Evolutionary conservation across 2,113 vertebrate genomes (phyloP).

Genomic region (Lepisosteus osseus): DNA sequence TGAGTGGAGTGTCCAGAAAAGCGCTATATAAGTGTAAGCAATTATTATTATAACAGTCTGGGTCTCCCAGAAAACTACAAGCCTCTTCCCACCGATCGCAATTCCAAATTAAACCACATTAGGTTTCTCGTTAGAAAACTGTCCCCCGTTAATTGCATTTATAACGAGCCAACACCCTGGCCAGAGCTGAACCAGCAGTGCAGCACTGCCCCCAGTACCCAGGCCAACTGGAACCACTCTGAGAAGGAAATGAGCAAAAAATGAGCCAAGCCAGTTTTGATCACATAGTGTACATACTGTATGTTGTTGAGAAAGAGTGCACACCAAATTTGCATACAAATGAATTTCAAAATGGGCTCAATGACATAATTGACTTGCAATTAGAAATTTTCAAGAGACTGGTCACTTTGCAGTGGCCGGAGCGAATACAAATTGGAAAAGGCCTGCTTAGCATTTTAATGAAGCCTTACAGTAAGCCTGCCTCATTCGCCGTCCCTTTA

Average conservation of each 20-base stretch:
- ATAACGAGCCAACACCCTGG: no score
- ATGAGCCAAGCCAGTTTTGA: slow-evolving; percentile 10
- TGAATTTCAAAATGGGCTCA: slow-evolving; percentile 77
- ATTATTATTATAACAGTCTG: no score
- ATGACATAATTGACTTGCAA: slow-evolving; percentile 82
- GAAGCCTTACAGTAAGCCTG: slow-evolving; percentile 43
- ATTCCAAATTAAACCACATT: no score
- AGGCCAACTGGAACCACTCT: not conserved
- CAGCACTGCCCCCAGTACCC: no score
- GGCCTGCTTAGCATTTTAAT: slow-evolving; percentile 80
- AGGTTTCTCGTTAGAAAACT: no score
- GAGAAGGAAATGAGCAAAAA: no score
- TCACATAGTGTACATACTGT: slow-evolving; percentile 49
- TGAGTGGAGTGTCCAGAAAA: no score
- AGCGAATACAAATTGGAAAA: slow-evolving; percentile 60
- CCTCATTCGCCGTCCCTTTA: slow-evolving; percentile 69
- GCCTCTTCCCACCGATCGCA: no score
- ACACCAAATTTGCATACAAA: slow-evolving; percentile 76
- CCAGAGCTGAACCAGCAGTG: no score
- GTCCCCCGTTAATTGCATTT: no score
- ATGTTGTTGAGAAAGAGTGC: slow-evolving; percentile 52
- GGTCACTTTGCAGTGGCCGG: slow-evolving; percentile 71
- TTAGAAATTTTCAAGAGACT: slow-evolving; percentile 72
- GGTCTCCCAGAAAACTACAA: no score
- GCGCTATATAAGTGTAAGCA: no score